Base-by-base conservation (phyloP, 2,113 vertebrate species). In the Lophura nycthemera region DNA sequence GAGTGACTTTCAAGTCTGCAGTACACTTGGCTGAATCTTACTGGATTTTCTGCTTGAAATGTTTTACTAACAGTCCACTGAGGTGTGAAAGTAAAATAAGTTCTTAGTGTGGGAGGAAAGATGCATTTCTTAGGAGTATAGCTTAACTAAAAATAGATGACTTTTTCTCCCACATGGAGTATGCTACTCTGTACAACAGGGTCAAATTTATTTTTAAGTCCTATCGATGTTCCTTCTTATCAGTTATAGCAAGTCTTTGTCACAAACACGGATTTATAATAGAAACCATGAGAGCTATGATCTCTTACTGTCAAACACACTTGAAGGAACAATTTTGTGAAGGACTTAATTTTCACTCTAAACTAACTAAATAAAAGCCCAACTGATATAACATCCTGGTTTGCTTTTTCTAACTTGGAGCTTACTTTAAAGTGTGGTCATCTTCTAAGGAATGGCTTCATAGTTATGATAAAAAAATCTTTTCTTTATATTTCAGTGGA, bases 1-100 rank as follows among this genome's bases (percentile, higher is more conserved):
- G 67, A 91, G 30, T 83, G 45, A 60, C 64, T 94, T 96, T 75
- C 48, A 80, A 91, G 38, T 71, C 63, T 71, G 21, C 56, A 76
- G 73, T 54, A 76, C 32, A 21, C 50, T 88, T 86, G 87, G 72
- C 45, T 91, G 75, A 71, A 43, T 86, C 45, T 73, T 87, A 19
- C 74, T 42, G 56, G 54, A 95, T 91, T 93, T 96, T 95, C 60
- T 73, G 34, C 64, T 86, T 95, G 81, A 93, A 95, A 83, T 92
- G 29, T 80, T 94, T 93, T 86, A 74, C 84, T 82, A 91, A 91
- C 75, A 80, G 69, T 73, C 60, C 78, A 74, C 67, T 86, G 87
- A 92, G 56, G 73, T 92, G 56, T 87, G 79, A 95, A 94, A 88
- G 56, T 77, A 89, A 82, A 94, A 4, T 79, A 76, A 89, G 45